Evolutionary conservation across 2,113 vertebrate genomes (phyloP).

Genomic region (Onychorhynchus coronatus): DNA sequence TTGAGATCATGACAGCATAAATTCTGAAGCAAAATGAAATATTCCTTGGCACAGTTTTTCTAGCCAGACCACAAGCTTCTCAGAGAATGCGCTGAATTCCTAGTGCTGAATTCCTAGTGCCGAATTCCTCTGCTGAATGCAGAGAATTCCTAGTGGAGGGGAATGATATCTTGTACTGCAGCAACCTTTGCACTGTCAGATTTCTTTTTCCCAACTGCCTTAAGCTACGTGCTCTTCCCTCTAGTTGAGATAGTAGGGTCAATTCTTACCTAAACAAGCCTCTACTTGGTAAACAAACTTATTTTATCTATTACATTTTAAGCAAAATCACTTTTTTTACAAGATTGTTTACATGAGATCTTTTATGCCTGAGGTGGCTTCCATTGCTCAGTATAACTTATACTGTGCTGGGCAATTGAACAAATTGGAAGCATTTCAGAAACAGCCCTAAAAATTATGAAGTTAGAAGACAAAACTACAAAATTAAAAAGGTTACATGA

Average conservation of each 20-base stretch:
- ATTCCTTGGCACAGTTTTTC: neutral
- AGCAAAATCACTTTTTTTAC: neutral
- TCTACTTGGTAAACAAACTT: neutral
- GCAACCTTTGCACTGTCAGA: neutral
- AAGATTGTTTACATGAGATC: neutral
- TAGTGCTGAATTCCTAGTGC: too few species aligned
- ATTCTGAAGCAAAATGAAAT: neutral
- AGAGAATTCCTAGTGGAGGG: neutral
- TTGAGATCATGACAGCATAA: neutral
- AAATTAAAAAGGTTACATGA: neutral
- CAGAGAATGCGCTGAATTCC: rapidly evolving
- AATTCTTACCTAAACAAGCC: neutral
- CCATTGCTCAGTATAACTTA: neutral
- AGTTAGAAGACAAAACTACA: neutral
- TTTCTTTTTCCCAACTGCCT: neutral
- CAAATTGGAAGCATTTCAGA: neutral
- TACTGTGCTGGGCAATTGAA: rapidly evolving
- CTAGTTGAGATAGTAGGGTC: neutral
- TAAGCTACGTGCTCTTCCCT: neutral
- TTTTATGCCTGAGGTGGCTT: neutral
- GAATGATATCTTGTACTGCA: neutral
- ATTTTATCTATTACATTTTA: neutral
- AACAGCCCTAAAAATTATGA: neutral
- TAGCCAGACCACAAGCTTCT: neutral
- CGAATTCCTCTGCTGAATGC: too few species aligned